These are phyloP conservation scores for Gorsachius goisagi DNA, from an alignment of 2,113 vertebrate species.

Conservation along the genomic window DNA sequence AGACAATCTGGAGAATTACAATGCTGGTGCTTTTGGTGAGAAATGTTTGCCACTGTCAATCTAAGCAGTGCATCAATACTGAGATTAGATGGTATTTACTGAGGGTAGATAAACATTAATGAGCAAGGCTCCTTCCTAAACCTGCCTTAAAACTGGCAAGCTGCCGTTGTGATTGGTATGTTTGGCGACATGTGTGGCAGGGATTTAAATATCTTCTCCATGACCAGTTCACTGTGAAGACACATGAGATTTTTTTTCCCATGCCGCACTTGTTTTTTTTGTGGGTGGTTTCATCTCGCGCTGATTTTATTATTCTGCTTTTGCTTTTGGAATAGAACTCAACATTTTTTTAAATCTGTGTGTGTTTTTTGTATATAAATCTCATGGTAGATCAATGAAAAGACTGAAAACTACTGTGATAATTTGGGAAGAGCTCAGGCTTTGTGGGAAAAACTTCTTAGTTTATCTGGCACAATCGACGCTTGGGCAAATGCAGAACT, in stretches of 20 bases:
- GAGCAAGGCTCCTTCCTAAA: slow-evolving; percentile 60
- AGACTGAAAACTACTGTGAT: slow-evolving; percentile 85
- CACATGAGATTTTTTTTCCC: not conserved
- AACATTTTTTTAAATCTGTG: not conserved
- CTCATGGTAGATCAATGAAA: slow-evolving; percentile 87
- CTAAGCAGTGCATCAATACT: slow-evolving; percentile 34
- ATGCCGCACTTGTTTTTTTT: not conserved
- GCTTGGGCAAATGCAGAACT: slow-evolving; percentile 79
- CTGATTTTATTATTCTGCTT: not conserved
- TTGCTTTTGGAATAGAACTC: not conserved
- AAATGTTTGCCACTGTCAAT: not conserved
- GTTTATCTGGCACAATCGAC: slow-evolving; percentile 78
- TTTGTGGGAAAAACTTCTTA: slow-evolving; percentile 91
- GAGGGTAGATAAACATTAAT: slow-evolving; percentile 55
- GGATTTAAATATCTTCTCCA: slow-evolving; percentile 47
- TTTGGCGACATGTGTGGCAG: slow-evolving; percentile 59
- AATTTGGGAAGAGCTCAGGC: slow-evolving; percentile 85
- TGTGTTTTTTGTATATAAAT: not conserved
- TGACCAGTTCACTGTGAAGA: slow-evolving; percentile 21
- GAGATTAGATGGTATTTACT: slow-evolving; percentile 66
- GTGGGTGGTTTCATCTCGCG: not conserved
- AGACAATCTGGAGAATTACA: not conserved
- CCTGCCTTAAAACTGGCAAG: slow-evolving; percentile 62
- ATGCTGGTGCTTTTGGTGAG: not conserved
- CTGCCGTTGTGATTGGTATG: slow-evolving; percentile 55